Percentiles rank a stretch among this genome's conserved stretches.
These are phyloP conservation scores for Mythimna lalbum DNA, from an alignment of 2,888 invertebrate genomes.

Conservation along the genomic window DNA sequence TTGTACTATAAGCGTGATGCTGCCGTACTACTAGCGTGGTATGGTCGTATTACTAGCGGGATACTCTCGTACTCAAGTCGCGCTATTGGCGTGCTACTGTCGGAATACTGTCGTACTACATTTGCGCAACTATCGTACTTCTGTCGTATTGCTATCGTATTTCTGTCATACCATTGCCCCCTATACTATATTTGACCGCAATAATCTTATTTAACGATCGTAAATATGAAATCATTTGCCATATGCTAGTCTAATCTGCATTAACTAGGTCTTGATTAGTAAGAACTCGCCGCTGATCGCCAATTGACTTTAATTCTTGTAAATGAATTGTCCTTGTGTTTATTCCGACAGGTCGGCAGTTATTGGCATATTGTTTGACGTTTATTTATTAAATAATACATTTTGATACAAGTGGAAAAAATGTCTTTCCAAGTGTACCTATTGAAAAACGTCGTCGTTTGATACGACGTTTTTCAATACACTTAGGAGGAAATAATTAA, in stretches of 20 bases:
- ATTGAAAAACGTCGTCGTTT: too few species aligned
- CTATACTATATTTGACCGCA: too few species aligned
- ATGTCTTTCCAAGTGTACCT: too few species aligned
- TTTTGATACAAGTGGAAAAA: too few species aligned
- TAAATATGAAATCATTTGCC: not conserved
- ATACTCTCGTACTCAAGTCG: not conserved
- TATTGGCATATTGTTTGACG: not conserved
- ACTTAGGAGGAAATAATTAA: too few species aligned
- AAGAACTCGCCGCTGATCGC: constrained; percentile 23
- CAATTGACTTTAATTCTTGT: constrained; percentile 52
- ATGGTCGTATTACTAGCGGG: too few species aligned
- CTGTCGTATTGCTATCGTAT: rapidly evolving
- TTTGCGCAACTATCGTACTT: too few species aligned
- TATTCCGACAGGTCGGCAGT: not conserved
- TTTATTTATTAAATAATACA: not conserved
- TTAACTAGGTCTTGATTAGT: constrained; percentile 29
- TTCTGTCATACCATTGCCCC: not conserved
- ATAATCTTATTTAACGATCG: not conserved
- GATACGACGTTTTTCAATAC: too few species aligned
- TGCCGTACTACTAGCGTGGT: rapidly evolving
- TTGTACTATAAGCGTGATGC: not conserved
- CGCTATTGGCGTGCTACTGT: too few species aligned
- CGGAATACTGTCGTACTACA: too few species aligned
- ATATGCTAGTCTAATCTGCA: constrained; percentile 12
- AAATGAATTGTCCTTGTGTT: constrained; percentile 35